Conservation (phyloP, 2,113 vertebrate genomes). For the Noturus placidus region DNA sequence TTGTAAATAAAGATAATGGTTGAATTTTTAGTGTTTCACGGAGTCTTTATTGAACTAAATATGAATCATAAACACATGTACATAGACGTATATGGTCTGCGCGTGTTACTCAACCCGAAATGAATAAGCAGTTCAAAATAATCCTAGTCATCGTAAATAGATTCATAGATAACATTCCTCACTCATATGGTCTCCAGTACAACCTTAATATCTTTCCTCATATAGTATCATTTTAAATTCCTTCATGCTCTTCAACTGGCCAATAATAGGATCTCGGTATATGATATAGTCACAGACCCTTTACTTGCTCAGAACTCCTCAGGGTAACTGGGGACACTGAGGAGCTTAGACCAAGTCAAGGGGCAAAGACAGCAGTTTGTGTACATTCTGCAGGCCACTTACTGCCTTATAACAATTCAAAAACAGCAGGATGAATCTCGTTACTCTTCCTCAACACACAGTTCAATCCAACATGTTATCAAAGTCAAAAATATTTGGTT, state of each 20-base stretch:
- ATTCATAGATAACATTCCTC: not conserved
- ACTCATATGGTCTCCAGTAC: not conserved
- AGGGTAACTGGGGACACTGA: constrained; percentile 66
- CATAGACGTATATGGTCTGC: not conserved
- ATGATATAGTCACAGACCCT: constrained; percentile 62
- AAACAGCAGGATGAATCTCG: not conserved
- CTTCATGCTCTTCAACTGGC: not conserved
- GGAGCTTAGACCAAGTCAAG: constrained; percentile 81
- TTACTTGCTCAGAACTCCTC: constrained; percentile 75
- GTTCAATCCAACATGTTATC: not conserved
- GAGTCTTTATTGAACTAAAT: constrained; percentile 38
- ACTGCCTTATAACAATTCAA: not conserved
- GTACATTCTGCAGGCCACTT: not conserved
- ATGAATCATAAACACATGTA: not conserved
- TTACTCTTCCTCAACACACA: constrained; percentile 32
- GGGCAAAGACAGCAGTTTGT: constrained; percentile 60
- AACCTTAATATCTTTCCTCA: not conserved
- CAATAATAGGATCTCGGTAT: not conserved
- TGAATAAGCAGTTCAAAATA: not conserved
- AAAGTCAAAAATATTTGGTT: not conserved
- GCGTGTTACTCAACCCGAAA: not conserved
- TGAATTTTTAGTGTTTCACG: not conserved
- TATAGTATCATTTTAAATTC: too few relatives aligned
- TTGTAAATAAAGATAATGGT: constrained; percentile 51
- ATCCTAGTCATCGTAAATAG: not conserved